phyloP scores from a whole-genome alignment of 2,113 vertebrate species.

The Galeopterus variegatus region DNA sequence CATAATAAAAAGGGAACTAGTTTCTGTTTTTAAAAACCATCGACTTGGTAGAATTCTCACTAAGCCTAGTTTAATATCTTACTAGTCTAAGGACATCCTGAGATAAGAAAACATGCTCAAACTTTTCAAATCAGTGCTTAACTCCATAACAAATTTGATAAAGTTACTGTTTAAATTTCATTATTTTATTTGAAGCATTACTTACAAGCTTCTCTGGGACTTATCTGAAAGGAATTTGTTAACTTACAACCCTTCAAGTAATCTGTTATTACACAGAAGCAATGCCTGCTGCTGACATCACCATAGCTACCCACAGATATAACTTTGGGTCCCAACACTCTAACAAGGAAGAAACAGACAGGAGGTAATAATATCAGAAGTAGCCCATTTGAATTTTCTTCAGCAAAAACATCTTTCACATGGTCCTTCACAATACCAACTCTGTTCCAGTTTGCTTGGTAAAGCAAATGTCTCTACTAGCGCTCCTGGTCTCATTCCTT shows the following conservation, averaged over 20 bases:
- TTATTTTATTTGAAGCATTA: neutral
- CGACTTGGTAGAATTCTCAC: neutral
- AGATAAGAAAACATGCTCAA: neutral
- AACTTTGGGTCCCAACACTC: neutral
- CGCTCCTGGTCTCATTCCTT: neutral
- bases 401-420: neutral
- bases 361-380: neutral
- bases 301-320: neutral
- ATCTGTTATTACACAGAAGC: neutral
- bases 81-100: neutral
- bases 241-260: neutral
- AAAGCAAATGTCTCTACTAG: neutral
- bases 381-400: neutral
- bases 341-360: neutral
- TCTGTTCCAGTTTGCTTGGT: neutral
- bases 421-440: neutral
- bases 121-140: slow-evolving; percentile 26
- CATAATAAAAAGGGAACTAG: neutral
- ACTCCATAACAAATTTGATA: neutral
- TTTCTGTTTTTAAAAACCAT: neutral
- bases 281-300: neutral
- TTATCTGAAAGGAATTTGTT: neutral
- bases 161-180: neutral
- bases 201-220: neutral
- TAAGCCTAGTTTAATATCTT: neutral